These are phyloP conservation scores for Maniola hyperantus DNA, from an alignment of 2,888 invertebrate genomes.

Conservation along the genomic window DNA sequence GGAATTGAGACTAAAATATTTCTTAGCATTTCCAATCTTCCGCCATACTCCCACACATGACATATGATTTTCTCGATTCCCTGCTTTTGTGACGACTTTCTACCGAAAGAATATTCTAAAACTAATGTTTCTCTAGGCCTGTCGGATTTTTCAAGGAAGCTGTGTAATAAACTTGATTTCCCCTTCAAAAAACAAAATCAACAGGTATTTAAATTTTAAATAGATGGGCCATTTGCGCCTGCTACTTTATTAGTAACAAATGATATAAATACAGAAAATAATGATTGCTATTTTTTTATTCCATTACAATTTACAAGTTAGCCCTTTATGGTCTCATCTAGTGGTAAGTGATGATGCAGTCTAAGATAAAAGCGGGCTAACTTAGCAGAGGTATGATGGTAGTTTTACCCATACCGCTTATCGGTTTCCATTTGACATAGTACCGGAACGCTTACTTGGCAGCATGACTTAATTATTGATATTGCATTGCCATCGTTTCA, in stretches of 20 bases:
- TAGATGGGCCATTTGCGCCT: not conserved
- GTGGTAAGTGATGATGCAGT: too few relatives aligned
- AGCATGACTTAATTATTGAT: too few relatives aligned
- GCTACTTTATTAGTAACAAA: not conserved
- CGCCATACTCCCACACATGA: slow-evolving; percentile 93
- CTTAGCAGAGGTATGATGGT: too few relatives aligned
- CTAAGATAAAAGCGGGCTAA: too few relatives aligned
- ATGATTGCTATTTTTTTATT: not conserved
- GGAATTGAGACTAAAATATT: slow-evolving; percentile 66
- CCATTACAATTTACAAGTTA: too few relatives aligned
- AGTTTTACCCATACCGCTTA: too few relatives aligned
- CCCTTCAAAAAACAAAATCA: slow-evolving; percentile 79
- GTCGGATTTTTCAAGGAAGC: slow-evolving; percentile 91
- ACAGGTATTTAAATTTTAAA: too few relatives aligned
- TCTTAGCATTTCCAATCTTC: slow-evolving; percentile 76
- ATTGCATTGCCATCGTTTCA: too few relatives aligned
- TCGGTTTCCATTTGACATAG: too few relatives aligned
- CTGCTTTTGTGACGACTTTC: slow-evolving; percentile 85
- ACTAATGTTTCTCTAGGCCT: slow-evolving; percentile 89
- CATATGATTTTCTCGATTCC: slow-evolving; percentile 80
- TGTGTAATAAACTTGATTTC: slow-evolving; percentile 89
- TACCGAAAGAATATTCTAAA: slow-evolving; percentile 93
- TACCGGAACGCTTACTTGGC: too few relatives aligned
- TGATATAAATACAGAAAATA: not conserved
- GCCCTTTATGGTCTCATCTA: too few relatives aligned